These are phyloP conservation scores for Dione juno DNA, from an alignment of 2,888 invertebrate species.

Conservation along the genomic window DNA sequence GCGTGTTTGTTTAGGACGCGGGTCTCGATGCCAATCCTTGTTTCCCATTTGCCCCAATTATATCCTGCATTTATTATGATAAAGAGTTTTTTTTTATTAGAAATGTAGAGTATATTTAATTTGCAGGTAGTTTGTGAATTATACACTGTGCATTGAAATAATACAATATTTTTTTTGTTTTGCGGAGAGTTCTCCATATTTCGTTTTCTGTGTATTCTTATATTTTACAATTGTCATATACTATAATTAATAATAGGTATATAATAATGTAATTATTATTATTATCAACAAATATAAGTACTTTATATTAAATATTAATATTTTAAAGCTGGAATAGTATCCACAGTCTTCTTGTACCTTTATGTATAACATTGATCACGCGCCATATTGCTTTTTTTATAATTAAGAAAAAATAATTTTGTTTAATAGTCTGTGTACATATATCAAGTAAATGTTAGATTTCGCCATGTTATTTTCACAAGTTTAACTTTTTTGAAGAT, in stretches of 20 bases:
- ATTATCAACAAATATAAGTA: too few species aligned
- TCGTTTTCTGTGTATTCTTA: too few species aligned
- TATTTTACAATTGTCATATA: too few species aligned
- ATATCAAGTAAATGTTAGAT: conserved; percentile 6
- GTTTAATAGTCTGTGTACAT: neutral
- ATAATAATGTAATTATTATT: too few species aligned
- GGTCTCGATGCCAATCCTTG: conserved; percentile 49
- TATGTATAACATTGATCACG: too few species aligned
- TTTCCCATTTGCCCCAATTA: conserved; percentile 52
- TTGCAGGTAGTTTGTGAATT: conserved; percentile 32
- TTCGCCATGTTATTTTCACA: neutral
- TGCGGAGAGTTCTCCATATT: too few species aligned
- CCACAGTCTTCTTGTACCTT: neutral
- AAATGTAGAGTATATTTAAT: conserved; percentile 39
- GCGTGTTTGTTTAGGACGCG: conserved; percentile 52
- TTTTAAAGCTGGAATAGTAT: neutral
- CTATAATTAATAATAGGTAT: too few species aligned
- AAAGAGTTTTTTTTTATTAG: conserved; percentile 36
- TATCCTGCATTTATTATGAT: conserved; percentile 49
- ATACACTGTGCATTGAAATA: neutral
- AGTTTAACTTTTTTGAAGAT: neutral
- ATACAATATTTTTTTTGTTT: too few species aligned
- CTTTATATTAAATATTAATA: too few species aligned
- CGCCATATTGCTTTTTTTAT: too few species aligned
- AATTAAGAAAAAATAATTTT: too few species aligned